Evolutionary conservation across 1,140 invertebrate genomes (phyloP).

Genomic region (Papilio polyxenes): DNA sequence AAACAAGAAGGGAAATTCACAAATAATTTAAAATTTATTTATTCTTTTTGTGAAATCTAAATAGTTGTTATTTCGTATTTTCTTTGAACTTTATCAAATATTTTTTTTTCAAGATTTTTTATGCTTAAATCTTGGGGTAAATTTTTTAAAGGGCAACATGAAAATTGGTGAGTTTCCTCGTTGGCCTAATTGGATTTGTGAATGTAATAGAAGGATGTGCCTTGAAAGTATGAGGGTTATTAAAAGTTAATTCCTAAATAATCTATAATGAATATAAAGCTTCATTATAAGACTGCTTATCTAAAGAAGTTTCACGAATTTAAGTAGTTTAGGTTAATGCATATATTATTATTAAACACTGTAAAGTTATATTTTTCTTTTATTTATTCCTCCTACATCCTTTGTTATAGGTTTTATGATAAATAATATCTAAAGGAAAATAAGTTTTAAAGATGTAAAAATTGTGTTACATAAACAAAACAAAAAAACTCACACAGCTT

Average conservation of each 20-base stretch:
- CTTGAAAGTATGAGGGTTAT: slow-evolving; percentile 38
- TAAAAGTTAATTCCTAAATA: slow-evolving; percentile 33
- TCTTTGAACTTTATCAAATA: neutral
- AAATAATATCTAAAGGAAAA: no score
- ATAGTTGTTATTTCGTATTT: no score
- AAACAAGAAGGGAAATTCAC: neutral
- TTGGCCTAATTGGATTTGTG: neutral
- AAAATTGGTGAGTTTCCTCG: neutral
- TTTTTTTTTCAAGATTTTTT: neutral
- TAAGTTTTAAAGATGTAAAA: no score
- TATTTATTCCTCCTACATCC: neutral
- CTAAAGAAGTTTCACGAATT: slow-evolving; percentile 36
- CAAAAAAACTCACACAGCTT: no score
- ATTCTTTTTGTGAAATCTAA: neutral
- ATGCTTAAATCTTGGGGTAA: neutral
- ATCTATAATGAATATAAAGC: slow-evolving; percentile 27
- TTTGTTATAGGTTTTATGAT: neutral
- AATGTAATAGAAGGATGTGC: slow-evolving; percentile 34
- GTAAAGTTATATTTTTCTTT: slow-evolving; percentile 26
- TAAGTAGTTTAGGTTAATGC: slow-evolving; percentile 32
- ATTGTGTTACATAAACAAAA: no score
- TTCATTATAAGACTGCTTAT: slow-evolving; percentile 44
- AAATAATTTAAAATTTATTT: neutral
- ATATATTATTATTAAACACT: slow-evolving; percentile 18
- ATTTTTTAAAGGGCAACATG: neutral